Evolutionary conservation across 2,888 invertebrate genomes (phyloP), one percentile per base, ranked within the genome.

Genomic region (Epirrhoe alternata): DNA sequence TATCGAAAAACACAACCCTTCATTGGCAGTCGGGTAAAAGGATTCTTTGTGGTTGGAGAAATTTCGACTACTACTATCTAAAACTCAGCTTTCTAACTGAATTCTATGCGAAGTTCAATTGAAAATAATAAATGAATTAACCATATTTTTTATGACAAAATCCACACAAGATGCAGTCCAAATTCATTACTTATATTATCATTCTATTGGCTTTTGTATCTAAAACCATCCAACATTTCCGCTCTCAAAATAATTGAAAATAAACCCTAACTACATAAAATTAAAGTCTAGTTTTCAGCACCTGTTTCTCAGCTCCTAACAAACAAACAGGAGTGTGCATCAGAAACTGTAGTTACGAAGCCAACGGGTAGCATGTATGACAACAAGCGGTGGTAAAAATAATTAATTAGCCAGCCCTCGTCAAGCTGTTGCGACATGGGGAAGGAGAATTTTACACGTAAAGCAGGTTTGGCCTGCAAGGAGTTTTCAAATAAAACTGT

Each of bases 321-420:
- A 47, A 47, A 45, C 45, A 45, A 16, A 14, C 6, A 6, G 16
- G 16, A 47, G 47, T 47, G n/a, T 47, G 6, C 14, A 14, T 16
- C 35, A 6, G 16, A 47, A 47, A 47, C 47, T 47, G 14, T 16
- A 47, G 47, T 47, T 14, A 47, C 52, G 47, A 42, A 58, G 33
- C 61, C n/a, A 35, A n/a, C 38, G 55, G 49, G 47, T 47, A 16
- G 14, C 16, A 16, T 10, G 33, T n/a, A 42, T 53, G 42, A 35
- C 10, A 56, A 60, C 49, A 53, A 50, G 68, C 59, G 52, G 58
- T 53, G 56, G 64, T 61, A 67, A 71, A 73, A 73, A 71, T 73
- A 71, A 71, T 71, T 68, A 71, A 70, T 68, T 64, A 71, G 63
- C 62, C 56, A 55, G 35, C 45, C 54, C 60, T 62, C 51, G 54